A percentile compares a stretch with the other conserved stretches of the same genome.
phyloP scores from a whole-genome alignment of 2,797 vertebrate genomes.

The Argentina silus region DNA sequence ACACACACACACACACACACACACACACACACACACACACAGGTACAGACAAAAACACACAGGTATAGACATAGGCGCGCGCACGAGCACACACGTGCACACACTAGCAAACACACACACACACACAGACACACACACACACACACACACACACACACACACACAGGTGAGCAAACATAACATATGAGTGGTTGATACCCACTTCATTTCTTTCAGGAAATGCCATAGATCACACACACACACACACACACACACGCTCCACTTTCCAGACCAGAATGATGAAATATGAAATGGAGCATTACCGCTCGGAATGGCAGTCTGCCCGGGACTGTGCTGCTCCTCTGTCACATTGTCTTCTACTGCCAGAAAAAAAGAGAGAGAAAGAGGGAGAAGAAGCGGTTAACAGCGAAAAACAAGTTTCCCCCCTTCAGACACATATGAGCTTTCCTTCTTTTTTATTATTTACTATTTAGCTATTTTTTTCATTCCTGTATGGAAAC shows the following conservation, averaged over 20 bases:
- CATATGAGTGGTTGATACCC: constrained; percentile 26
- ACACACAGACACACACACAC: constrained; percentile 8
- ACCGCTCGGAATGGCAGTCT: constrained; percentile 85
- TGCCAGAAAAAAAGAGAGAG: constrained; percentile 76
- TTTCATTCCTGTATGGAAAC: constrained; percentile 60
- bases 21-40: neutral
- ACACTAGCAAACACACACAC: constrained; percentile 39
- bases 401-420: constrained; percentile 78
- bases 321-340: constrained; percentile 85
- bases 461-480: constrained; percentile 72
- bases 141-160: constrained; percentile 23
- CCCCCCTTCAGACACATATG: constrained; percentile 54
- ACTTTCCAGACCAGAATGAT: constrained; percentile 73
- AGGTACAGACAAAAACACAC: neutral
- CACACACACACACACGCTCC: constrained; percentile 58
- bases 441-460: constrained; percentile 68
- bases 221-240: constrained; percentile 11
- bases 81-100: neutral
- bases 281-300: constrained; percentile 81
- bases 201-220: constrained; percentile 48
- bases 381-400: constrained; percentile 62
- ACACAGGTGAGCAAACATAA: constrained; percentile 41
- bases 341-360: constrained; percentile 90
- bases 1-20: constrained; percentile 35
- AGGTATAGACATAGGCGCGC: neutral